Conservation (phyloP, 2,888 invertebrate genomes). For the Cheilosia scutellata region DNA sequence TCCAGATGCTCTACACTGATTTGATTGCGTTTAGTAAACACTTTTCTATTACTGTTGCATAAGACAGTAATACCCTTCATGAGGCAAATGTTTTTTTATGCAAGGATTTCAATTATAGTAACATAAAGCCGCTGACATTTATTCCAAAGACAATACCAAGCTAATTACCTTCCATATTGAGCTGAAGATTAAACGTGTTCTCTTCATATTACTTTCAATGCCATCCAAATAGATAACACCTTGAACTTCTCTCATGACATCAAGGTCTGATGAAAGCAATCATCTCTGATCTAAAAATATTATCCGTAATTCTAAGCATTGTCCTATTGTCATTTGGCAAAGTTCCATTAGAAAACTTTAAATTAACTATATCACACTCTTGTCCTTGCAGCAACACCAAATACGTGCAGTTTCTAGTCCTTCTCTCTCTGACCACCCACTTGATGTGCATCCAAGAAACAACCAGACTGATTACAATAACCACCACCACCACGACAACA, state of each 20-base stretch:
- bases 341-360: conserved; percentile 62
- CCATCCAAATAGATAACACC: conserved; percentile 8
- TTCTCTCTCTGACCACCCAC: conserved; percentile 80
- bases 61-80: too few species aligned
- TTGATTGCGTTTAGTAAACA: too few species aligned
- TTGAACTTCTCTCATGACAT: conserved; percentile 52
- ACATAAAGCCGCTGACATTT: conserved; percentile 27
- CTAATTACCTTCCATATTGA: not conserved
- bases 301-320: conserved; percentile 15
- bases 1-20: too few species aligned
- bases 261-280: conserved; percentile 28
- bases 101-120: conserved; percentile 24
- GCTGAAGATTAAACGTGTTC: not conserved
- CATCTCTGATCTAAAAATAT: conserved; percentile 30
- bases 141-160: not conserved
- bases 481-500: conserved; percentile 64
- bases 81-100: not conserved
- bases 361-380: conserved; percentile 27
- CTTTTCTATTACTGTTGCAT: too few species aligned
- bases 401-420: conserved; percentile 84
- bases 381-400: conserved; percentile 81
- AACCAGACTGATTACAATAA: conserved; percentile 66
- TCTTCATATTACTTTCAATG: not conserved
- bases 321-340: conserved; percentile 53
- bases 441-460: conserved; percentile 66